A percentile compares a stretch with the other conserved stretches of the same genome.
phyloP scores from a whole-genome alignment of 2,797 vertebrate genomes.

The Okamejei kenojei region DNA sequence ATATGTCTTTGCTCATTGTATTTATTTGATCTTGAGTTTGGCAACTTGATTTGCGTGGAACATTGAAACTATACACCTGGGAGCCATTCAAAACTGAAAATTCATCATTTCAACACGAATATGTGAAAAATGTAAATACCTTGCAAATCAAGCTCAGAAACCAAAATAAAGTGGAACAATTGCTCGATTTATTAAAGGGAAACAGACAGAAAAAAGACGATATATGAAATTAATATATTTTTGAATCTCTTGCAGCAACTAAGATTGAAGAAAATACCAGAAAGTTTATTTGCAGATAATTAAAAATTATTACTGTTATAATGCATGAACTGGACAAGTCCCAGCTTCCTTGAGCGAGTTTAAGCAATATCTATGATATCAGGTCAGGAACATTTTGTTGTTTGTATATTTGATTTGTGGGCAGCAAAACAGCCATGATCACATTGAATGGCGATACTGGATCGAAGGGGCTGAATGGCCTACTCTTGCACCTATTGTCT shows the following conservation, averaged over 20 bases:
- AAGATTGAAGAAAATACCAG: background rate
- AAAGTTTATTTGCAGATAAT: background rate
- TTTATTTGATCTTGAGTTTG: background rate
- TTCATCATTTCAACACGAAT: background rate
- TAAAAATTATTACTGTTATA: background rate
- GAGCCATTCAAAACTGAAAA: background rate
- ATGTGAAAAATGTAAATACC: background rate
- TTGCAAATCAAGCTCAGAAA: background rate
- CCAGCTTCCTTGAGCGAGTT: background rate
- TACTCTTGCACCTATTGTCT: too few species aligned
- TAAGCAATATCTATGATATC: background rate
- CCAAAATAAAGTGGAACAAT: background rate
- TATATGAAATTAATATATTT: background rate
- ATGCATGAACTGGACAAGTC: background rate
- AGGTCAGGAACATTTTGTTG: background rate
- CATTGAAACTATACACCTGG: background rate
- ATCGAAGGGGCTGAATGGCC: too few species aligned
- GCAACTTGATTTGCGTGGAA: too few species aligned
- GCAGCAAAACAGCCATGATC: too few species aligned
- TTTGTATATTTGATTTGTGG: background rate
- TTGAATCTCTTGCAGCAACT: background rate
- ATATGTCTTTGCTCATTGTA: background rate
- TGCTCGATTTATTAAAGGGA: background rate
- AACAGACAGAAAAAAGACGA: background rate
- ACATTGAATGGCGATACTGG: too few species aligned